phyloP scores from a whole-genome alignment of 35 echinoderm and acorn worm species.

The Apostichopus parvimensis region DNA sequence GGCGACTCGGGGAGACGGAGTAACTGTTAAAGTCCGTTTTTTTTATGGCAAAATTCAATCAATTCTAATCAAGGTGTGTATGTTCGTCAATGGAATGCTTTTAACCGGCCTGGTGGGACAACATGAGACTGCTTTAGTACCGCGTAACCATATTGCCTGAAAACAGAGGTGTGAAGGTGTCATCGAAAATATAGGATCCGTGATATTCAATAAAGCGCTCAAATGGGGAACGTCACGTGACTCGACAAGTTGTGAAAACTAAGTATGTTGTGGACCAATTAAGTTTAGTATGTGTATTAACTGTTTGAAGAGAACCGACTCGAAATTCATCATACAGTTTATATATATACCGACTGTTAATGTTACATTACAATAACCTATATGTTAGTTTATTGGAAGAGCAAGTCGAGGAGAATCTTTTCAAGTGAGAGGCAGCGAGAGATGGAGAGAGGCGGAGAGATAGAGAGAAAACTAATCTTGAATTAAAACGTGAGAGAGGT shows the following conservation, averaged over 20 bases:
- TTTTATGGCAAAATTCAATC: constrained; percentile 49
- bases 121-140: constrained; percentile 44
- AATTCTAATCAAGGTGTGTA: constrained; percentile 50
- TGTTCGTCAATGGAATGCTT: constrained; percentile 49
- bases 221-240: background rate
- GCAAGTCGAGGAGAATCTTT: no score
- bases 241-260: background rate
- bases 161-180: constrained; percentile 38
- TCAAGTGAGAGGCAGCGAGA: no score
- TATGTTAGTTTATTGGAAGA: no score
- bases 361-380: no score
- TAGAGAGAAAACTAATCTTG: no score
- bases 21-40: constrained; percentile 49
- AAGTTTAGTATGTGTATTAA: background rate
- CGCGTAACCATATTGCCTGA: constrained; percentile 26
- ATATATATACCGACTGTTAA: no score
- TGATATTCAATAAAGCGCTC: constrained; percentile 35
- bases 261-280: background rate
- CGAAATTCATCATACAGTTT: no score
- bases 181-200: constrained; percentile 43
- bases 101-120: constrained; percentile 47
- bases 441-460: no score
- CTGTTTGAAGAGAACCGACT: background rate
- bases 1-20: constrained; percentile 30
- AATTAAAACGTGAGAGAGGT: no score